Conservation (phyloP, 2,888 invertebrate genomes). For the Fragum whitleyi region DNA sequence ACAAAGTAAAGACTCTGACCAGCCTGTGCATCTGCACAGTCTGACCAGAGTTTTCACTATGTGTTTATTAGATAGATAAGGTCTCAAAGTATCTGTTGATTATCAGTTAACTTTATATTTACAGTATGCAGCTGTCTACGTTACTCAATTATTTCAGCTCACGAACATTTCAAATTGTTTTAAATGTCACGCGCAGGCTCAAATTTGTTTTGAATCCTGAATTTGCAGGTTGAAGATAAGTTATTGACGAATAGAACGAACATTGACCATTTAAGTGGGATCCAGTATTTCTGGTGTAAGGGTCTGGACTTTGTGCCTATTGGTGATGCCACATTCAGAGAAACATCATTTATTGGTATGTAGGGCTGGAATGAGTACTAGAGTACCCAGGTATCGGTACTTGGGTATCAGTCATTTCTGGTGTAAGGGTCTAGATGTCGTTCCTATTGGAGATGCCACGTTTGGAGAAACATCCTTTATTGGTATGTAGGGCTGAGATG, state of each 20-base stretch:
- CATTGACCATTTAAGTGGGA: neutral
- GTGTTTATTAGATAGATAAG: too few relatives aligned
- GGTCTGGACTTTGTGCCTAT: slow-evolving; percentile 3
- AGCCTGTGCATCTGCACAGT: too few relatives aligned
- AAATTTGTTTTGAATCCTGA: neutral
- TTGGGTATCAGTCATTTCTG: neutral
- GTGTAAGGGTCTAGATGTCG: slow-evolving; percentile 1
- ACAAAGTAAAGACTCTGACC: slow-evolving; percentile 1
- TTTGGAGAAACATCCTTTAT: neutral
- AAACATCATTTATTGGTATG: slow-evolving; percentile 8
- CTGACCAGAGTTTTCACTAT: too few relatives aligned
- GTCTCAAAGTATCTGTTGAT: too few relatives aligned
- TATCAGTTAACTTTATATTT: too few relatives aligned
- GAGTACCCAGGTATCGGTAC: too few relatives aligned
- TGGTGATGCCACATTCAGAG: neutral
- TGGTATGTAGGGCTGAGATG: slow-evolving; percentile 6
- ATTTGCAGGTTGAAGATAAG: slow-evolving; percentile 18
- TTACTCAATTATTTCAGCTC: neutral
- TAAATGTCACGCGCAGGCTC: too few relatives aligned
- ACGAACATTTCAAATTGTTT: neutral
- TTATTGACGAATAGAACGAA: neutral
- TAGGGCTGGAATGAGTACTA: too few relatives aligned
- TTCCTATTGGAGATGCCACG: neutral
- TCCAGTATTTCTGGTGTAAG: slow-evolving; percentile 6
- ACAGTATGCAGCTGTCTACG: too few relatives aligned